Base-by-base conservation (phyloP, 2,113 vertebrate species). In the Oryzias javanicus region DNA sequence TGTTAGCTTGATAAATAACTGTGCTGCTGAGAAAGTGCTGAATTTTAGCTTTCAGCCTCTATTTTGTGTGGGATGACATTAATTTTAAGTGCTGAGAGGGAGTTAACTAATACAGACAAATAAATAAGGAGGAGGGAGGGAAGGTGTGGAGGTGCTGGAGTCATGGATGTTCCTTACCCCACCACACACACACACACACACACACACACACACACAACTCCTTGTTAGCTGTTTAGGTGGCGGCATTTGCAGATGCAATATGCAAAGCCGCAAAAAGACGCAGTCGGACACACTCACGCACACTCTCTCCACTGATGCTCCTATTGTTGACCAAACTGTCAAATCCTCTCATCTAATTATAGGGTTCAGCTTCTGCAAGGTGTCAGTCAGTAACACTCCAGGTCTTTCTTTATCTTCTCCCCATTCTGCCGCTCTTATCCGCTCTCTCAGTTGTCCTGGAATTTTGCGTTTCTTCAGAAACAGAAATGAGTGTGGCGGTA, bases 1-100 rank as follows among this genome's bases (percentile, higher is more conserved):
- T 98, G 94, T 98, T 98, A 97, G 95, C 94, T 98, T 98, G 96
- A 98, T 96, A 96, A 98, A 98, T 97, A 98, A 96, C 96, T 93
- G 89, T 92, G 93, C 94, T 93, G 95, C 92, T 76, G 92, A 91
- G 93, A 98, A 96, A 95, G 92, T 93, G 95, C 94, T 95, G 94
- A 94, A 94, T 95, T 98, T 97, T 94, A 96, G 94, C 94, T 94
- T 94, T 90, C 91, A 91, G 81, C 92, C 94, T 95, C 95, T 96
- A 93, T 95, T 97, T 98, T 96, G 92, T 94, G 91, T 94, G 91
- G 92, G 92, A 94, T 93, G 94, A 94, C 96, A 97, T 97, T 98
- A 96, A 97, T 98, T 98, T 95, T 93, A 92, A 91, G 91, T 92
- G 93, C 94, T 95, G 92, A 85, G 93, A 94, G 93, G 92, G 92